phyloP scores from a whole-genome alignment of 2,797 vertebrate species.

The Sebastes cheni region DNA sequence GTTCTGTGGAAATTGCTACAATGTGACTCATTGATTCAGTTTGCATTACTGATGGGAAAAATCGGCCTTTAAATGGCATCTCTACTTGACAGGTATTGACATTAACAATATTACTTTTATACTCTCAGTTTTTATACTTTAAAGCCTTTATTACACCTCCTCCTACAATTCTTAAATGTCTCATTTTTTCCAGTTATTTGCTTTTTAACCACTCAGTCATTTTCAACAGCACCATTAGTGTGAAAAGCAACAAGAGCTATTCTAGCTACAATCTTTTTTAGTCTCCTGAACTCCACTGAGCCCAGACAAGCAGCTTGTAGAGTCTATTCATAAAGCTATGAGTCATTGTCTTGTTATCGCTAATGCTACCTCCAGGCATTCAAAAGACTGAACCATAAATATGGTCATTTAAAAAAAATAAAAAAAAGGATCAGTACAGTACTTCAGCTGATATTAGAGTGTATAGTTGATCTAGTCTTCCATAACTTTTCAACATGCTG shows the following conservation, averaged over 20 bases:
- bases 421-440: slow-evolving; percentile 12
- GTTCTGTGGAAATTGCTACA: slow-evolving; percentile 31
- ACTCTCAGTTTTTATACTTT: neutral
- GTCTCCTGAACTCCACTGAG: slow-evolving; percentile 10
- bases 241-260: slow-evolving; percentile 32
- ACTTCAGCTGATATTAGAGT: slow-evolving; percentile 13
- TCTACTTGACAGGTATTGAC: slow-evolving; percentile 14
- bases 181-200: slow-evolving; percentile 21
- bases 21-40: slow-evolving; percentile 33
- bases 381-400: slow-evolving; percentile 21
- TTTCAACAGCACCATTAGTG: slow-evolving; percentile 48
- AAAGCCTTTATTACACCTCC: neutral
- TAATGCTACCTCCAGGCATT: slow-evolving; percentile 50
- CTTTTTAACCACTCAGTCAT: slow-evolving; percentile 52
- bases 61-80: slow-evolving; percentile 38
- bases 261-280: neutral
- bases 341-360: slow-evolving; percentile 47
- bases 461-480: neutral
- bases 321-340: slow-evolving; percentile 42
- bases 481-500: neutral
- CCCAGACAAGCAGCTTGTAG: slow-evolving; percentile 21
- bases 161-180: slow-evolving; percentile 6
- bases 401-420: slow-evolving; percentile 9
- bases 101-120: slow-evolving; percentile 8
- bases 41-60: slow-evolving; percentile 27